Base-by-base conservation (phyloP, 2,888 invertebrate species). In the Heterodera filipjevi region DNA sequence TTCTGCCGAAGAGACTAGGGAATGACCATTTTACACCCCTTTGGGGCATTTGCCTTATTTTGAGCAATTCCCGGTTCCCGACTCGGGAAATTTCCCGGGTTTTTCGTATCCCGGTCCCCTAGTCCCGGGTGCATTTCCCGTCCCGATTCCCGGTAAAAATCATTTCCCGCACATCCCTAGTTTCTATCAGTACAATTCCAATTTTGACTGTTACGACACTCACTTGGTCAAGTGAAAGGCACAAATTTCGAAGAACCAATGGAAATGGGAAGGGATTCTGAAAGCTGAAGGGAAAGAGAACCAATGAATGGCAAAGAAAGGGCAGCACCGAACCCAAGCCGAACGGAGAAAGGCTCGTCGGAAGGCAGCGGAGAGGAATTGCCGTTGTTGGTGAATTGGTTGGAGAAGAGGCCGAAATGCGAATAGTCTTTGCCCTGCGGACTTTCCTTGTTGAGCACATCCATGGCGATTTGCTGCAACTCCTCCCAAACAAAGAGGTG, bases 211-310 rank as follows among this genome's bases (percentile, higher is more conserved):
- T 3, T 27, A 59, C 10, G 0, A 6, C 1, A 27, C 59, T 46
- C 22, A 73, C 73, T 35, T 73, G 59, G 6, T 66, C 30, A 59
- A 75, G 19, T 6, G 75, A 75, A 49, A 75, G 75, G 19, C 59
- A 32, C 66, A 75, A 30, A 75, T 75, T 66, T 3, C 33, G 64
- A 64, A 75, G 44, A 14, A 59, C 19, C 19, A 75, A n/a, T n/a
- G 27, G 64, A 59, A 75, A 75, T 1, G 64, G 64, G n/a, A 75
- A 75, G 16, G 75, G 75, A 32, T 75, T 75, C 19, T 59, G 66
- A 27, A 75, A 16, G 30, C 75, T 75, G 32, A 64, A 44, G 19
- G 12, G 39, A 2, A 6, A n/a, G n/a, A n/a, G n/a, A n/a, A n/a
- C n/a, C n/a, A n/a, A n/a, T n/a, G n/a, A 66, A 16, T 75, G 30